Evolutionary conservation across 2,888 invertebrate genomes (phyloP), one percentile per base, ranked within the genome.

Genomic region (Hypsopygia costalis): DNA sequence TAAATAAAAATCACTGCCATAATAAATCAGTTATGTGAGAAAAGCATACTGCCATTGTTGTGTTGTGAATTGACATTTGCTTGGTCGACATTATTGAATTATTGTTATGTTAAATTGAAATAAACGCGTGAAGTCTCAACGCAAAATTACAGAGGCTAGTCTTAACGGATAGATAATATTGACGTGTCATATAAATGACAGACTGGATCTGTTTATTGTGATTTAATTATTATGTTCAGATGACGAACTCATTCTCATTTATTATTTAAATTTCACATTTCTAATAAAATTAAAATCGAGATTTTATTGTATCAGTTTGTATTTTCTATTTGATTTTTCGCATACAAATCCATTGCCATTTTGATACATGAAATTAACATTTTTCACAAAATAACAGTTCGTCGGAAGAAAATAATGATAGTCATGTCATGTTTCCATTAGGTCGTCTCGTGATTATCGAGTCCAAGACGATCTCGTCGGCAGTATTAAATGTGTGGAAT

Each of bases 401-500:
- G 33, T 33, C 33, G 39, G 12, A 25, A 33, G 32, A 39, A 39
- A 58, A 58, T 62, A 53, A 62, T 54, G 45, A 25, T 49, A 54
- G 52, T 57, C 65, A 57, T 46, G 52, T 57, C 65, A 57, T 46
- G 56, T 58, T 57, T 49, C 52, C 63, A 60, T 55, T 52, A 54
- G 59, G 53, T 64, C 58, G 60, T 55, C 51, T 31, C 31, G 49
- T 40, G 32, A 43, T 50, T 47, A 40, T 41, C 47, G 48, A 38
- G 43, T 31, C 39, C 20, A 41, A 22, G 41, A 51, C 68, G 73
- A 67, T 65, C 63, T 67, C 62, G 69, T 67, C 67, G 81, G 77
- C 83, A 87, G 86, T 86, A 86, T 87, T 87, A 86, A 16, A 67
- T 64, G 70, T 78, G 73, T 71, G 71, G 62, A 56, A 61, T 55